These are phyloP conservation scores for Poecilia latipinna DNA, from an alignment of 2,113 vertebrate species.

Conservation along the genomic window DNA sequence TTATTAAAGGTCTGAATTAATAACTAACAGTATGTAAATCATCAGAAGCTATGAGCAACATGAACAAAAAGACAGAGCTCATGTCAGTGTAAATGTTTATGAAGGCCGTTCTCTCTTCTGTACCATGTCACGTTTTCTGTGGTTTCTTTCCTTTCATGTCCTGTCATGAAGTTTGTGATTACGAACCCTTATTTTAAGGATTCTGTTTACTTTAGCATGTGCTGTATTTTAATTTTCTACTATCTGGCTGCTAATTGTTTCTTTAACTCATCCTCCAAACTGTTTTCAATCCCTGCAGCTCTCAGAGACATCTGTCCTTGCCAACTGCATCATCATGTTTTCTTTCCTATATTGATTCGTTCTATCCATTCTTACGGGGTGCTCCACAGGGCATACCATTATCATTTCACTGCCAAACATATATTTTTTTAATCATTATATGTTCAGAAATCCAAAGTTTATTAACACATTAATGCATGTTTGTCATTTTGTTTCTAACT, in stretches of 20 bases:
- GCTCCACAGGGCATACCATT: slow-evolving; percentile 3
- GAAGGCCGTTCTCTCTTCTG: background rate
- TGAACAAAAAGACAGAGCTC: background rate
- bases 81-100: background rate
- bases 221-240: slow-evolving; percentile 41
- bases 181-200: slow-evolving; percentile 23
- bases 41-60: background rate
- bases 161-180: slow-evolving; percentile 1
- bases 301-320: slow-evolving; percentile 55
- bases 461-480: background rate
- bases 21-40: too few relatives aligned
- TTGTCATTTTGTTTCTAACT: slow-evolving; percentile 11
- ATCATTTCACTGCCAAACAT: slow-evolving; percentile 18
- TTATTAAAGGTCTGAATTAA: too few relatives aligned
- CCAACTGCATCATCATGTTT: slow-evolving; percentile 21
- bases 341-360: slow-evolving; percentile 35
- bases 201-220: slow-evolving; percentile 45
- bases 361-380: slow-evolving; percentile 21
- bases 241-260: slow-evolving; percentile 50
- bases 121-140: background rate
- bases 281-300: slow-evolving; percentile 47
- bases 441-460: slow-evolving; percentile 7
- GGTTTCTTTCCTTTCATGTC: slow-evolving; percentile 10
- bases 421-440: slow-evolving; percentile 15
- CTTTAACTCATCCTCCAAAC: slow-evolving; percentile 44